phyloP scores from a whole-genome alignment of 2,888 invertebrate genomes.

The Thumatha senex region DNA sequence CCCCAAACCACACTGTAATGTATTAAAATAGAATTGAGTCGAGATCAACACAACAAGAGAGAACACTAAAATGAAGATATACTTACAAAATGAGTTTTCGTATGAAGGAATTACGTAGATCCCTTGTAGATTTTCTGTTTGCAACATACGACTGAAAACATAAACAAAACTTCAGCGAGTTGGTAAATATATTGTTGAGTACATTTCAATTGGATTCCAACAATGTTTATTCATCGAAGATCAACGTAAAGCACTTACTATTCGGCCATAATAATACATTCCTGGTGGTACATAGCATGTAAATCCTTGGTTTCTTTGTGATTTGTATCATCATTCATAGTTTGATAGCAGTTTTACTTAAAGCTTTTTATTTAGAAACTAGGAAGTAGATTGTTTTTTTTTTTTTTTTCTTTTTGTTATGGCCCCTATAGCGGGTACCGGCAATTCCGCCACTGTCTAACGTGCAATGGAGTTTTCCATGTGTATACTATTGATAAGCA shows the following conservation, averaged over 20 bases:
- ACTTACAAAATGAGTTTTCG: conserved; percentile 91
- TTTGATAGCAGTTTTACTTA: too few relatives aligned
- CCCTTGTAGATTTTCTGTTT: conserved; percentile 93
- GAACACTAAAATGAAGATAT: neutral
- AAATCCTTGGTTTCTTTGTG: conserved; percentile 86
- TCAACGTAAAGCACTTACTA: conserved; percentile 86
- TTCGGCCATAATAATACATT: conserved; percentile 95
- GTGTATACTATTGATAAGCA: too few relatives aligned
- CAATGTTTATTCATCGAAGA: too few relatives aligned
- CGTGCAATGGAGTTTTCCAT: too few relatives aligned
- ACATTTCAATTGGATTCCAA: too few relatives aligned
- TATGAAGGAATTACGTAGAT: conserved; percentile 97
- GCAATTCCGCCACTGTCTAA: too few relatives aligned
- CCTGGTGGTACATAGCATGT: conserved; percentile 91
- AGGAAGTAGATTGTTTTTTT: too few relatives aligned
- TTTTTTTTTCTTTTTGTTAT: too few relatives aligned
- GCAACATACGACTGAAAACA: conserved; percentile 90
- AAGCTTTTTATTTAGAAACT: too few relatives aligned
- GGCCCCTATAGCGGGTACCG: too few relatives aligned
- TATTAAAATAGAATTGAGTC: neutral
- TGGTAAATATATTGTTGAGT: too few relatives aligned
- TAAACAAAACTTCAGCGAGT: neutral
- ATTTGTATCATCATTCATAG: conserved; percentile 61
- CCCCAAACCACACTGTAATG: conserved; percentile 94
- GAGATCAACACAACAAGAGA: too few relatives aligned